Percentiles rank a stretch among this genome's conserved stretches.
These are phyloP conservation scores for Pantala flavescens DNA, from an alignment of 1,140 invertebrate species.

Conservation along the genomic window DNA sequence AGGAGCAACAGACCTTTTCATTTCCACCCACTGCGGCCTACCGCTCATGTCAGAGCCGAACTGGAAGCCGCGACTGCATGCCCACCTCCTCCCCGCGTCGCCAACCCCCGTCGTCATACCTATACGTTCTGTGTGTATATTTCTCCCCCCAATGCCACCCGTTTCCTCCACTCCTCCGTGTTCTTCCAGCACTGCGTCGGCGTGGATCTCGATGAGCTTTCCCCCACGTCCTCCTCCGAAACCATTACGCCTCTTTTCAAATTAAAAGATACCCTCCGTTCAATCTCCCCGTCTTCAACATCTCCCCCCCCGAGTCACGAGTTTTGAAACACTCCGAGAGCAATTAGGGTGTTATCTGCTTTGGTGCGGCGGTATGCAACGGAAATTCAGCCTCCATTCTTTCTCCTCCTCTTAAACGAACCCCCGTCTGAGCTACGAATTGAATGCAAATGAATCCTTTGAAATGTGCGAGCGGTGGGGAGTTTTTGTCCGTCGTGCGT, in stretches of 20 bases:
- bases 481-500: too few relatives aligned
- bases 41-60: not conserved
- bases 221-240: not conserved
- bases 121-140: not conserved
- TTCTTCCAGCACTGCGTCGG: slow-evolving; percentile 2
- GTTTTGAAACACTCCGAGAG: not conserved
- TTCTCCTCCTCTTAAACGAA: not conserved
- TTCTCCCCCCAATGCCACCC: not conserved
- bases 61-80: slow-evolving; percentile 10
- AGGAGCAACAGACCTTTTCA: not conserved
- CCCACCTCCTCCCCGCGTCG: not conserved
- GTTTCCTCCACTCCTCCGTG: not conserved
- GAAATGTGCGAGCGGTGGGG: not conserved
- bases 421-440: not conserved
- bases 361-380: not conserved
- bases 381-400: not conserved
- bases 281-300: not conserved
- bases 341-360: slow-evolving; percentile 4
- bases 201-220: slow-evolving; percentile 4
- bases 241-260: slow-evolving; percentile 22
- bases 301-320: not conserved
- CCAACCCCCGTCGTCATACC: not conserved
- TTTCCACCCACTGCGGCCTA: slow-evolving; percentile 6
- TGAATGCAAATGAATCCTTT: slow-evolving; percentile 10
- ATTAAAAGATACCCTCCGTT: slow-evolving; percentile 21